phyloP scores from a whole-genome alignment of 2,888 invertebrate species.

The Meta bourneti region DNA sequence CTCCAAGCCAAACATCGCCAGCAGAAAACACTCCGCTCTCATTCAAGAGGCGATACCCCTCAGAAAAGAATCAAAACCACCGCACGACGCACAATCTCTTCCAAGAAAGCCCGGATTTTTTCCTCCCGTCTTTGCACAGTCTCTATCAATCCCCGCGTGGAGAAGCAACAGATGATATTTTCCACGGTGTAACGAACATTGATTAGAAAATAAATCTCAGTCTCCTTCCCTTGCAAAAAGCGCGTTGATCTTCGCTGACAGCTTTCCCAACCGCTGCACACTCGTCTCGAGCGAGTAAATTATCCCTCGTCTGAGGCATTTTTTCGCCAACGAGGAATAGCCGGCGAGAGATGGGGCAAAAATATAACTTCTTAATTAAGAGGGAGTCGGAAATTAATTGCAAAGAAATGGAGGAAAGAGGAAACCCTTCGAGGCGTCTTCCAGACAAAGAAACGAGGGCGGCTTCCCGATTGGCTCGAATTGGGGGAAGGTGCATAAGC shows the following conservation, averaged over 20 bases:
- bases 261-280: constrained; percentile 7
- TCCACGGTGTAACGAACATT: neutral
- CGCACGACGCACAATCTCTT: neutral
- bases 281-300: constrained; percentile 15
- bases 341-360: constrained; percentile 1
- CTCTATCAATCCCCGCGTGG: neutral
- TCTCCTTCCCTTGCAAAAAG: constrained; percentile 1
- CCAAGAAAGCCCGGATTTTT: too few species aligned
- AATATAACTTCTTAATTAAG: constrained; percentile 56
- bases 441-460: constrained; percentile 2
- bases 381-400: constrained; percentile 43
- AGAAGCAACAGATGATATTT: neutral
- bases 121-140: too few species aligned
- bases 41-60: too few species aligned
- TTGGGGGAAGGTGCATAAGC: neutral
- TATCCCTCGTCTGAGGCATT: neutral
- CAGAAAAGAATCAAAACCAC: too few species aligned
- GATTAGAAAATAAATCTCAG: constrained; percentile 7
- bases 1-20: neutral
- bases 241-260: constrained; percentile 16
- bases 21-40: neutral
- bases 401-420: constrained; percentile 17
- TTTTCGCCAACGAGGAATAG: neutral
- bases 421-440: neutral
- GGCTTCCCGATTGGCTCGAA: neutral